Conservation (phyloP, 2,797 vertebrate species). For the Lacerta viridis region DNA sequence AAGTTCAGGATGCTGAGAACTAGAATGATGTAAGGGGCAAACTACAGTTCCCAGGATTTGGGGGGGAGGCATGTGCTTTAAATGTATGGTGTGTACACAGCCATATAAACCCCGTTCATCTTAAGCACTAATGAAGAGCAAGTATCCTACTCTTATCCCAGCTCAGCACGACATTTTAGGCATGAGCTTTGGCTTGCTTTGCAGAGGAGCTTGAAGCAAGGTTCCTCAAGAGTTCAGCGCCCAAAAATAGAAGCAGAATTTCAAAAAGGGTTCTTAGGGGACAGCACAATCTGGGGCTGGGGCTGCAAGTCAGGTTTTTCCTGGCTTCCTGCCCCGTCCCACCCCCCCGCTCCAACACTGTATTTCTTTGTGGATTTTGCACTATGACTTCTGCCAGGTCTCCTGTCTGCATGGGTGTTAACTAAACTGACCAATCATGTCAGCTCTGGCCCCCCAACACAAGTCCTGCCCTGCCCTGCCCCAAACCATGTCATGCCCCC, state of each 20-base stretch:
- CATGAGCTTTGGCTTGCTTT: background rate
- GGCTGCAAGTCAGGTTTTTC: background rate
- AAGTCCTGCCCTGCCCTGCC: too few species aligned
- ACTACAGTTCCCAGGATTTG: too few species aligned
- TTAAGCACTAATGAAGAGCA: background rate
- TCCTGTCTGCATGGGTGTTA: background rate
- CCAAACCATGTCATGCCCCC: too few species aligned
- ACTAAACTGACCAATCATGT: too few species aligned
- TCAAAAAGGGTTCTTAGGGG: background rate
- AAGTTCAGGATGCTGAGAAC: too few species aligned
- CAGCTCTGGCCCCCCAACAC: too few species aligned
- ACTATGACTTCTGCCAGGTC: background rate
- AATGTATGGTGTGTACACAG: too few species aligned
- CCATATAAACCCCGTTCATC: background rate
- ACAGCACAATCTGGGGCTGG: background rate
- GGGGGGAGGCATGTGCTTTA: too few species aligned
- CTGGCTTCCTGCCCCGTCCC: too few species aligned
- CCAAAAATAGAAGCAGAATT: constrained; percentile 17
- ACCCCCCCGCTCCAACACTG: background rate
- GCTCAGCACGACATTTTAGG: background rate
- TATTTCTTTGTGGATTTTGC: background rate
- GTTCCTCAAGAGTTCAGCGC: background rate
- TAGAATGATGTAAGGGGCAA: too few species aligned
- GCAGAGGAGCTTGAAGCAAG: background rate
- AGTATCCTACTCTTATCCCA: background rate